Conservation (phyloP, 2,113 vertebrate species). For the Poeciliopsis occidentalis region DNA sequence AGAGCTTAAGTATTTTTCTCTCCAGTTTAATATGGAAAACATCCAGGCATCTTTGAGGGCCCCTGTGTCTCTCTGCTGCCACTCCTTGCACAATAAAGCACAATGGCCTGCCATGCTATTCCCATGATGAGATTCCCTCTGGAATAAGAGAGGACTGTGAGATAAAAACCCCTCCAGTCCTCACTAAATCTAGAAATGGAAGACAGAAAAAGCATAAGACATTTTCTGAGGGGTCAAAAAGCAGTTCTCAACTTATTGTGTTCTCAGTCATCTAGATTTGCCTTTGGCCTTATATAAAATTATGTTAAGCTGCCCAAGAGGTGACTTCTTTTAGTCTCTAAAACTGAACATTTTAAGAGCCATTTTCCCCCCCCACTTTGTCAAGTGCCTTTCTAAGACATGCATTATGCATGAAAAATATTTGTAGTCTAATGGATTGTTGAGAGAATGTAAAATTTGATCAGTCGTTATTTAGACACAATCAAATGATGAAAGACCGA, state of each 20-base stretch:
- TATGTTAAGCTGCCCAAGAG: constrained; percentile 51
- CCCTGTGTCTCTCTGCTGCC: constrained; percentile 63
- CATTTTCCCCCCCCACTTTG: constrained; percentile 27
- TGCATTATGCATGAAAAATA: constrained; percentile 13
- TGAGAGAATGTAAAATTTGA: constrained; percentile 34
- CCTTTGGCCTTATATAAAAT: constrained; percentile 67
- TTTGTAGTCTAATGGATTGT: constrained; percentile 22
- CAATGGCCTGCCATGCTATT: constrained; percentile 53
- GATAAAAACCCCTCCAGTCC: constrained; percentile 71
- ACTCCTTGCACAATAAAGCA: constrained; percentile 74
- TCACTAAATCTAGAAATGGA: constrained; percentile 70
- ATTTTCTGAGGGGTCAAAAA: constrained; percentile 71
- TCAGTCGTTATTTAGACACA: constrained; percentile 33
- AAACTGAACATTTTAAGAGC: constrained; percentile 39
- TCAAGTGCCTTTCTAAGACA: constrained; percentile 16
- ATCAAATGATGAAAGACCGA: constrained; percentile 26
- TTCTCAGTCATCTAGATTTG: constrained; percentile 69
- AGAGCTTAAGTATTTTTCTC: constrained; percentile 48
- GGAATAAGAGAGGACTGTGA: constrained; percentile 62
- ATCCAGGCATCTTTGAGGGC: constrained; percentile 63
- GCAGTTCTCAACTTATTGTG: constrained; percentile 72
- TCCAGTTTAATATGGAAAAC: constrained; percentile 69
- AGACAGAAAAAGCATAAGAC: constrained; percentile 68
- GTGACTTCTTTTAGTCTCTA: constrained; percentile 43
- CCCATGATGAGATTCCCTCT: constrained; percentile 69